phyloP scores from a whole-genome alignment of 2,888 invertebrate genomes.

The Criorhina ranunculi region DNA sequence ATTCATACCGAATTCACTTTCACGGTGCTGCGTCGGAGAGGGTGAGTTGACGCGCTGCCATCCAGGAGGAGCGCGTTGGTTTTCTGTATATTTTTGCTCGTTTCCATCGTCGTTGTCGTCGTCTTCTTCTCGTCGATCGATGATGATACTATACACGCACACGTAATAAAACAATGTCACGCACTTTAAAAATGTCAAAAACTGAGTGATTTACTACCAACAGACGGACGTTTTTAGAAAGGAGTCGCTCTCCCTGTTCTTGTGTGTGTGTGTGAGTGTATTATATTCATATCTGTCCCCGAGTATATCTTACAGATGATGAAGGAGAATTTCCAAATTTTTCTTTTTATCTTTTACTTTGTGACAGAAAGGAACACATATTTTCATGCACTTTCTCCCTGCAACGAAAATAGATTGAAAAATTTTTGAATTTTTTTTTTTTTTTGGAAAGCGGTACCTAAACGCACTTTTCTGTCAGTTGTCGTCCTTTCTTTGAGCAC shows the following conservation, averaged over 20 bases:
- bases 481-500: constrained; percentile 43
- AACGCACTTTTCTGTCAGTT: constrained; percentile 20
- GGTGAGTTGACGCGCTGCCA: constrained; percentile 9
- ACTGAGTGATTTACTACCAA: constrained; percentile 84
- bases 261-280: constrained; percentile 21
- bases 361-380: constrained; percentile 23
- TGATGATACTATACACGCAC: constrained; percentile 78
- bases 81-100: constrained; percentile 41
- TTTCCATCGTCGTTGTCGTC: constrained; percentile 41
- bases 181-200: constrained; percentile 85
- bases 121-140: constrained; percentile 63
- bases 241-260: constrained; percentile 65
- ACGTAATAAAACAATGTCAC: constrained; percentile 84
- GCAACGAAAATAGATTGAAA: constrained; percentile 71
- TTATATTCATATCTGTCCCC: constrained; percentile 76
- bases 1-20: constrained; percentile 52
- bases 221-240: constrained; percentile 78
- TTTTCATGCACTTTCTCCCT: constrained; percentile 71
- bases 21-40: constrained; percentile 37
- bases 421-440: background rate
- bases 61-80: background rate
- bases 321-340: constrained; percentile 38
- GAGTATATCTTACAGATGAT: constrained; percentile 70
- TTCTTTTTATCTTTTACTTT: constrained; percentile 39
- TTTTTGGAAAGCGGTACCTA: constrained; percentile 4